These are phyloP conservation scores for Boleophthalmus pectinirostris DNA, from an alignment of 2,113 vertebrate genomes.

Conservation along the genomic window DNA sequence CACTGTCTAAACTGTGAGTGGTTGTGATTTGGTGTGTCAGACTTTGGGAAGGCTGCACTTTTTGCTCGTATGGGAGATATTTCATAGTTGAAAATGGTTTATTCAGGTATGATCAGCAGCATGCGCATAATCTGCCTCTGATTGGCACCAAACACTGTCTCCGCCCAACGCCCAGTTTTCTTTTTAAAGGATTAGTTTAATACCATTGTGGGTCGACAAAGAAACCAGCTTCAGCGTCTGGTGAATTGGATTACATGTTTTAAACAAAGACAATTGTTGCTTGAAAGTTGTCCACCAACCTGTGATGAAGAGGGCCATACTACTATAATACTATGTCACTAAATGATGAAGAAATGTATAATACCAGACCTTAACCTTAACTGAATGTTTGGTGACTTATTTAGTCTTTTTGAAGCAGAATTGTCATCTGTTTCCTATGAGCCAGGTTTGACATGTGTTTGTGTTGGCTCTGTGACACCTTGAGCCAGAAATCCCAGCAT, in stretches of 20 bases:
- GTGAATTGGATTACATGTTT: constrained; percentile 32
- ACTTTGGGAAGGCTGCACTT: too few species aligned
- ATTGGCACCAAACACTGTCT: constrained; percentile 18
- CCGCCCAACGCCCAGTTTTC: constrained; percentile 42
- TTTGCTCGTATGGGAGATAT: background rate
- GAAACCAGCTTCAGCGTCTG: constrained; percentile 11
- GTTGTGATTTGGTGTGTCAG: background rate
- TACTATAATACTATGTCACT: background rate
- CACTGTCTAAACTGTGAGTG: constrained; percentile 15
- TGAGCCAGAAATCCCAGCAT: constrained; percentile 35
- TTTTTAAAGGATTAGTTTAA: constrained; percentile 53
- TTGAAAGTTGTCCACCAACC: constrained; percentile 12
- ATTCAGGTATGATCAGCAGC: background rate
- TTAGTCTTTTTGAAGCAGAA: too few species aligned
- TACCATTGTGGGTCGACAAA: constrained; percentile 43
- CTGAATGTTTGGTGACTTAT: too few species aligned
- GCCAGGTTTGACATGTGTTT: background rate
- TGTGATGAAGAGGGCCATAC: background rate
- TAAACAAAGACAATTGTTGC: constrained; percentile 34
- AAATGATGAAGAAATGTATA: too few species aligned
- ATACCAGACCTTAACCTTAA: too few species aligned
- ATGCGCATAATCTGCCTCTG: constrained; percentile 35
- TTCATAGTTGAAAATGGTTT: background rate
- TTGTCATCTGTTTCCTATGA: background rate
- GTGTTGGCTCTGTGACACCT: constrained; percentile 17